Base-by-base conservation (phyloP, 1,140 invertebrate genomes). In the Penaeus chinensis region DNA sequence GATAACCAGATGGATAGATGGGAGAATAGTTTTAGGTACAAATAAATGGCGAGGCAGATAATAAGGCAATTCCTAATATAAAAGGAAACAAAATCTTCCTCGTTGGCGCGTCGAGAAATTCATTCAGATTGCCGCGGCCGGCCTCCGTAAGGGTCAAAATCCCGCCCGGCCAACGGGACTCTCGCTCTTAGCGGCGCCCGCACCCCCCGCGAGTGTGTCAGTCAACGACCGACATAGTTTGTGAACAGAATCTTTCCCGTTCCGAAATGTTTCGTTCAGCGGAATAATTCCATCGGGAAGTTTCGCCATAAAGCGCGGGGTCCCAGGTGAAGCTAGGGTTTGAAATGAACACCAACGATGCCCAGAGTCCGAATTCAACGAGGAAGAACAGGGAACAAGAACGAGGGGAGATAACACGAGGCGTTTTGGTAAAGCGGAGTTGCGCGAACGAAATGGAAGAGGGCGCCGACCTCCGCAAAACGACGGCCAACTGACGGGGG, bases 221-320 rank as follows among this genome's bases (percentile, higher is more conserved):
- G 82, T 83, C 82, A 83, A 83, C 66, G 82, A 83, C 82, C 82
- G 65, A 83, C 82, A 83, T 71, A 83, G 80, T 69, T 66, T 69
- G 62, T 42, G 62, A 82, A 24, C 80, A 66, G n/a, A 37, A 82
- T 82, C 80, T 66, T 42, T 18, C 69, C 69, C 24, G 69, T 74
- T 74, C 24, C 69, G 60, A 11, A 65, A 81, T 32, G 54, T 61
- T 81, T 81, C 79, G 79, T n/a, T 81, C 79, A 63, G 13, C 37
- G 77, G 24, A 37, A 74, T 18, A 74, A 37, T 74, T 74, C 18
- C 69, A 74, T 4, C 69, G 47, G 7, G 7, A 47, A 7, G 7
- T 47, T 47, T 47, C 47, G 47, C 47, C 7, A 47, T 13, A 13
- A 47, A 47, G 47, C 47, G 11, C 47, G 7, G 47, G 11, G 47